Evolutionary conservation across 2,888 invertebrate species (phyloP), one percentile per base, ranked within the genome.

Genomic region (Flexamia atlantica): DNA sequence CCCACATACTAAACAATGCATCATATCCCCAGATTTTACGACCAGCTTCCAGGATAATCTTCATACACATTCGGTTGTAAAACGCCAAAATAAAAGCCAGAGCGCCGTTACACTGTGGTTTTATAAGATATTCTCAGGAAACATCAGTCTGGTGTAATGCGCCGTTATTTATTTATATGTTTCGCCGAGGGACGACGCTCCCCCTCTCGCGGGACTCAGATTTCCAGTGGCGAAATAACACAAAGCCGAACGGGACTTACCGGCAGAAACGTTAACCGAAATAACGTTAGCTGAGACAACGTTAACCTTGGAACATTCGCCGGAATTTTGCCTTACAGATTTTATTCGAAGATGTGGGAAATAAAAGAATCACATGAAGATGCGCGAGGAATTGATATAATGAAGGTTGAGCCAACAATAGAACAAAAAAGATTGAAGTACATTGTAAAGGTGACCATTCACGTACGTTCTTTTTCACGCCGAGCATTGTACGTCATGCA

Each of bases 71-170:
- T 53, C 53, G 7, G 28, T 17, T 64, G 28, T 30, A 64, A 64
- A 64, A 64, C 64, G 30, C 30, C 30, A 28, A 25, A 64, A 64
- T 64, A 64, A 64, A 64, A 30, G 9, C 28, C 64, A 64, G 17
- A 64, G 30, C 4, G 28, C 64, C 64, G 64, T 64, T 64, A 28
- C 28, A 5, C 17, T 5, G 28, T 17, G 64, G 64, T 28, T 57
- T n/a, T 64, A 28, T 64, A 28, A 28, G 64, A 64, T 64, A 64
- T 64, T 64, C 64, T 64, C 64, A 64, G 64, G 64, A 64, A 64
- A 64, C 64, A 64, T 64, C 64, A 64, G 64, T 64, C 64, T 23
- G 25, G 28, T 14, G 64, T 64, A 64, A 64, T 64, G 64, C 14
- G 64, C 20, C 17, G 64, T 64, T 64, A 64, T 64, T 64, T 64